phyloP scores from a whole-genome alignment of 2,113 vertebrate genomes.

The Lophura nycthemera region DNA sequence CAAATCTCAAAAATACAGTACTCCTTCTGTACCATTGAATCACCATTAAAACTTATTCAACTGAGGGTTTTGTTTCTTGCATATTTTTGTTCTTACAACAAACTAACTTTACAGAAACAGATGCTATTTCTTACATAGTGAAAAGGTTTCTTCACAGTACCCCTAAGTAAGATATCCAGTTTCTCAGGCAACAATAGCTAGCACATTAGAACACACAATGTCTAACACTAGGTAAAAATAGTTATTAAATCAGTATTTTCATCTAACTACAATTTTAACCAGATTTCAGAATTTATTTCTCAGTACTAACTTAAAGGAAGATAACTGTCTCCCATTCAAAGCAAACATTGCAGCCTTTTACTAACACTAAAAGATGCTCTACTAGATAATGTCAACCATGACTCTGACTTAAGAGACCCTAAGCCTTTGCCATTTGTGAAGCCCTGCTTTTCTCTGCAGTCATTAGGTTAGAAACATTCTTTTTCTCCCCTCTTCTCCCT shows the following conservation, averaged over 20 bases:
- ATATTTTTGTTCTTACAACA: not conserved
- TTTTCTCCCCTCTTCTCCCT: rapidly evolving
- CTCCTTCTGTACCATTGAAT: not conserved
- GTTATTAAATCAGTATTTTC: not conserved
- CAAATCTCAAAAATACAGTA: not conserved
- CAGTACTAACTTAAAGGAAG: not conserved
- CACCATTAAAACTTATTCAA: not conserved
- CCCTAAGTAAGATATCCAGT: not conserved
- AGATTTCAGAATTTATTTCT: not conserved
- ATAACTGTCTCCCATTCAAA: not conserved
- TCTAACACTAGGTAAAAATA: not conserved
- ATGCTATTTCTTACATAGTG: not conserved
- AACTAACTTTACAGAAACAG: not conserved
- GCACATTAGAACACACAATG: not conserved
- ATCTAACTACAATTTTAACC: not conserved
- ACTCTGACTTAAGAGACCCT: not conserved
- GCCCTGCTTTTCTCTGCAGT: not conserved
- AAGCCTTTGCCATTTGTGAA: not conserved
- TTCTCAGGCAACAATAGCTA: not conserved
- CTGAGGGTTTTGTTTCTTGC: not conserved
- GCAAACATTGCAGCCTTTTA: not conserved
- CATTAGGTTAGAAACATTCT: not conserved
- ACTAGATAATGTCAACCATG: not conserved
- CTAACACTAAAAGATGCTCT: not conserved
- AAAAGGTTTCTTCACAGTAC: not conserved